Base-by-base conservation (phyloP, 2,113 vertebrate species). In the Xiphorhynchus elegans region DNA sequence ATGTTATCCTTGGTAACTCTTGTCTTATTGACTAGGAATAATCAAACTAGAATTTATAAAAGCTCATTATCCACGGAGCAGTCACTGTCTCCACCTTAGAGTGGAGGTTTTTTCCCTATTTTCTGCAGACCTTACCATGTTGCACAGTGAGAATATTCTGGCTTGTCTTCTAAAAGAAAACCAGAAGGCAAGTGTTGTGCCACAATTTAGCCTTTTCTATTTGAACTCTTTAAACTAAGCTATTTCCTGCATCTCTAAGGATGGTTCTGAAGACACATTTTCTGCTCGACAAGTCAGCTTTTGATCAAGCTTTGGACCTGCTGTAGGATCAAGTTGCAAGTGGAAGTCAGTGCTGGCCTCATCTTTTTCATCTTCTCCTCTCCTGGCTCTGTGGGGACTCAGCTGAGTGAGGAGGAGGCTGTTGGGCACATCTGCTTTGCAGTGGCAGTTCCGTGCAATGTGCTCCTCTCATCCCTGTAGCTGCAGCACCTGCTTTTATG, bases 401-500 rank as follows among this genome's bases (percentile, higher is more conserved):
- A 58, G 26, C 44, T 86, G 77, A 44, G 33, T 46, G 72, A 42
- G 0, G 33, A 70, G 63, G 19, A 50, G n/a, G 40, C 46, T 18
- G 53, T 29, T 72, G 53, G 66, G 70, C 40, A 49, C 23, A 3
- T 53, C n/a, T 28, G 46, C 59, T n/a, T 46, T 83, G 83, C 33
- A 9, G 18, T n/a, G 37, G 31, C 59, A 87, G 59, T 76, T 73
- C 76, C 66, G 19, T 1, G 12, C 33, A 33, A 1, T 21, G 5
- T 20, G 55, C 28, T 62, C 2, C 0, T 60, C 50, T 70, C 24
- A 17, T 40, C 58, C 69, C 46, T 0, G 0, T 5, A 40, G 60
- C 1, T 66, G 17, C 39, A 56, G 60, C 39, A 39, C 42, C 29
- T 10, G 50, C 44, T 80, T 72, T 42, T 29, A 13, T 7, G 25